phyloP scores from a whole-genome alignment of 2,797 vertebrate species.

The Rhynchonycteris naso region DNA sequence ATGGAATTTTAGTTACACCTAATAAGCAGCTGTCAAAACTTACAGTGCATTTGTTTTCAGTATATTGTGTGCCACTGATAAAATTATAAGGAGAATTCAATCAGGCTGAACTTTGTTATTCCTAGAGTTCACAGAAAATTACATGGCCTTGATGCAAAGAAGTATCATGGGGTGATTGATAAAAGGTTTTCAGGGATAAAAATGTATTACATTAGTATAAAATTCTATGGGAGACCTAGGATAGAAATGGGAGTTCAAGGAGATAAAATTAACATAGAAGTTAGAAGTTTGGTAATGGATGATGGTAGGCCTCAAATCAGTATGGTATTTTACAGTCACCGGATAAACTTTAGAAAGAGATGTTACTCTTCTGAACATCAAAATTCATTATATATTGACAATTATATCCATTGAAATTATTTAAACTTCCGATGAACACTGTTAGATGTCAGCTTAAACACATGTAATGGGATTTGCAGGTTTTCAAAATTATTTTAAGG shows the following conservation, averaged over 20 bases:
- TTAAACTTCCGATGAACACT: background rate
- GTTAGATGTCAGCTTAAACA: background rate
- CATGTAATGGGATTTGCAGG: background rate
- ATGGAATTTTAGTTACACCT: background rate
- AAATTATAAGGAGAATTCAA: background rate
- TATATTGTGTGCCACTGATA: background rate
- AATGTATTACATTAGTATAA: background rate
- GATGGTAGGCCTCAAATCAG: background rate
- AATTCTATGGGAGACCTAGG: background rate
- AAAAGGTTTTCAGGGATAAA: background rate
- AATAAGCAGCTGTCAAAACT: background rate
- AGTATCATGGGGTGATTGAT: background rate
- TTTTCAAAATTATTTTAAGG: slow-evolving; percentile 10
- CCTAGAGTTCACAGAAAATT: background rate
- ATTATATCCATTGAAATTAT: background rate
- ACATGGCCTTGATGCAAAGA: background rate
- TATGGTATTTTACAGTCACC: background rate
- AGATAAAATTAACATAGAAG: background rate
- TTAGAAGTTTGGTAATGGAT: background rate
- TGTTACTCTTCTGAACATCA: background rate
- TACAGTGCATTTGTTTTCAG: background rate
- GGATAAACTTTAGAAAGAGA: background rate
- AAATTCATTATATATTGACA: background rate
- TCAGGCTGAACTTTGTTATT: background rate
- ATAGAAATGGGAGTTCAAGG: background rate